A percentile compares a stretch with the other conserved stretches of the same genome.
Conservation (phyloP, 2,113 vertebrate species). For the Anguilla rostrata region DNA sequence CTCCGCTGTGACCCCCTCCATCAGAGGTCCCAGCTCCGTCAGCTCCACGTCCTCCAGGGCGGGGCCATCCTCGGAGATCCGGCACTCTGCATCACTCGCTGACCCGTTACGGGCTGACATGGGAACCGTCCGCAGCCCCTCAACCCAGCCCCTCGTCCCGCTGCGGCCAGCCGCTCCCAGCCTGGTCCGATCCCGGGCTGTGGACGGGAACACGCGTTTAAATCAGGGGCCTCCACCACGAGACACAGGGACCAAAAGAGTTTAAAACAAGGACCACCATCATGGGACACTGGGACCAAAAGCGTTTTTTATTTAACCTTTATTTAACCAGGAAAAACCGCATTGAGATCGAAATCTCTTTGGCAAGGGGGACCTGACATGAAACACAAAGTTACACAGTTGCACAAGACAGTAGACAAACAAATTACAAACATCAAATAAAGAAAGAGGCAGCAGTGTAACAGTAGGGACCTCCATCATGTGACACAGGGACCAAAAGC, state of each 20-base stretch:
- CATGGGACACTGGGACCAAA: background rate
- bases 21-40: constrained; percentile 86
- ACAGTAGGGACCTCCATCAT: no score
- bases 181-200: background rate
- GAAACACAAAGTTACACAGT: no score
- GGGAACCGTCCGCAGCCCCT: constrained; percentile 56
- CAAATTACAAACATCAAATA: no score
- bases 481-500: background rate
- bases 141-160: constrained; percentile 41
- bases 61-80: constrained; percentile 69
- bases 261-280: no score
- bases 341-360: no score
- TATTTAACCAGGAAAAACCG: no score
- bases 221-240: no score
- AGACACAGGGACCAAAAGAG: no score
- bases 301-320: no score
- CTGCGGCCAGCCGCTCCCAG: constrained; percentile 36
- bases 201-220: background rate
- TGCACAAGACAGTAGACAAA: no score
- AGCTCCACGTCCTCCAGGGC: constrained; percentile 82
- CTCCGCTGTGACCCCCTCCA: constrained; percentile 73
- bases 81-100: constrained; percentile 78
- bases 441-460: no score
- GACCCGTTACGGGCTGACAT: constrained; percentile 77
- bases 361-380: no score